Conservation (phyloP, 2,113 vertebrate species). For the Corynorhinus townsendii region DNA sequence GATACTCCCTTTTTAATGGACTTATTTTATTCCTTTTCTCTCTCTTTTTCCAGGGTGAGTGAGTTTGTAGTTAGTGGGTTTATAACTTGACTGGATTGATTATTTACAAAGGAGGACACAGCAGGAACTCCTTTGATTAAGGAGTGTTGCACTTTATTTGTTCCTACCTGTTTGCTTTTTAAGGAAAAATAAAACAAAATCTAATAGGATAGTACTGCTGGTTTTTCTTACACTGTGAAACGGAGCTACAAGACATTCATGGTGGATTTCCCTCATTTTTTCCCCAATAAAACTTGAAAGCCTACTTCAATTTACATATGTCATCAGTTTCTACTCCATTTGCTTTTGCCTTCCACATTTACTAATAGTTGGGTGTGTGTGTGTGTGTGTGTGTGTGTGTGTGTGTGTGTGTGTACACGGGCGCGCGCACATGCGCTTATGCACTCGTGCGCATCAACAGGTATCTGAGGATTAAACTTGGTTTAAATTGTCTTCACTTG, state of each 20-base stretch:
- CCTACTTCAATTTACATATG: not conserved
- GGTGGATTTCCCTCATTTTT: not conserved
- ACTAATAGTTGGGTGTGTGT: not conserved
- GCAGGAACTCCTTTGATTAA: not conserved
- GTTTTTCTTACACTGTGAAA: not conserved
- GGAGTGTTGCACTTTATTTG: not conserved
- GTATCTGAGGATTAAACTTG: not conserved
- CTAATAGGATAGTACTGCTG: not conserved
- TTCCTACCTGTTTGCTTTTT: not conserved
- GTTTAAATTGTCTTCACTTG: not conserved
- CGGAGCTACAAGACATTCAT: not conserved
- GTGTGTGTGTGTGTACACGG: too few species aligned
- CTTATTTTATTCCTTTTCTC: not conserved
- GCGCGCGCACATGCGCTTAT: not conserved
- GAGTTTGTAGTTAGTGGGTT: not conserved
- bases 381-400: not conserved
- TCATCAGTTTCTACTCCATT: not conserved
- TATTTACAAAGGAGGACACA: not conserved
- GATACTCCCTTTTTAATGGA: not conserved
- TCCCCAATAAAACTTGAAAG: not conserved
- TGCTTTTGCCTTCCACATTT: not conserved
- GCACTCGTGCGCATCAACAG: accelerated
- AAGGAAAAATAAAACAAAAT: not conserved
- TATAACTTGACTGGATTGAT: not conserved
- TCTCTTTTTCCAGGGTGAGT: too few species aligned